Evolutionary conservation across 2,888 invertebrate species (phyloP).

Genomic region (Cerastis leucographa): DNA sequence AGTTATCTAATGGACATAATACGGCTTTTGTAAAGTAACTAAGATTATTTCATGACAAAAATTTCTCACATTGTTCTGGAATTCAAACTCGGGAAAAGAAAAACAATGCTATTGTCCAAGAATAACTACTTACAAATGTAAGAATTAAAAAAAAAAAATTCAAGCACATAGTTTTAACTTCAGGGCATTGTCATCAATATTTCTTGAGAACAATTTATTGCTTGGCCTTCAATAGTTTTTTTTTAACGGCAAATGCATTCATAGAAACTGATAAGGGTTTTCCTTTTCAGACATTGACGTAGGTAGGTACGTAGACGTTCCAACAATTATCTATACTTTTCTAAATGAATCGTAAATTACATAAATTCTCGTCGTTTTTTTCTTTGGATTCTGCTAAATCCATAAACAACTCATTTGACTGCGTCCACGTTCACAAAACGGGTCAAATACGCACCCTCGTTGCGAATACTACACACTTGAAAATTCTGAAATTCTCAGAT

Average conservation of each 20-base stretch:
- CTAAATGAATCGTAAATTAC: conserved; percentile 17
- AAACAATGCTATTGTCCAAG: background rate
- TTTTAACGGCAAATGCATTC: conserved; percentile 45
- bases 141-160: background rate
- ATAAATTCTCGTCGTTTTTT: background rate
- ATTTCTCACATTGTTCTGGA: background rate
- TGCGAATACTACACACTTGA: background rate
- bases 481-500: background rate
- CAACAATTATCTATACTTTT: conserved; percentile 10
- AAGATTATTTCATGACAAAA: background rate
- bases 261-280: conserved; percentile 59
- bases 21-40: background rate
- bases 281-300: conserved; percentile 48
- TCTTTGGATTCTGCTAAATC: background rate
- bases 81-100: background rate
- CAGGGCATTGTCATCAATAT: conserved; percentile 10
- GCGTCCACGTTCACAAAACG: background rate
- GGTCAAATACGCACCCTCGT: background rate
- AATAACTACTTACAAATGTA: background rate
- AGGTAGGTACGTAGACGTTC: conserved; percentile 17
- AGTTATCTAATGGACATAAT: background rate
- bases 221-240: conserved; percentile 21
- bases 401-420: background rate
- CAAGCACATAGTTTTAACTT: background rate
- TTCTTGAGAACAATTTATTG: conserved; percentile 31